Conservation (phyloP, 2,888 invertebrate species). For the Ormyrus labotus region DNA sequence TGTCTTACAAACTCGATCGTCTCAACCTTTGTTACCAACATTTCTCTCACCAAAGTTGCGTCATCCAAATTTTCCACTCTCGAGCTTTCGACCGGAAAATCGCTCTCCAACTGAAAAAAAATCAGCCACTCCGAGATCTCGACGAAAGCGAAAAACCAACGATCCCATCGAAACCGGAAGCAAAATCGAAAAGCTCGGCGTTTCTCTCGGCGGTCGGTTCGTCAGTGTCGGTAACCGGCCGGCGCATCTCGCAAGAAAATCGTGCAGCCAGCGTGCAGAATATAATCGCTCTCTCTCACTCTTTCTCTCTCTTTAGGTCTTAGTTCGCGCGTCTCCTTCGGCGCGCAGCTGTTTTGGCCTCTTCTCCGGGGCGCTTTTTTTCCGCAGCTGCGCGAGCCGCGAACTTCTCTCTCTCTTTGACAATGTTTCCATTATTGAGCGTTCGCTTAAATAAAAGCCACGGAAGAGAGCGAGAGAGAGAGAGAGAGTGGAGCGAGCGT, state of each 20-base stretch:
- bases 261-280: slow-evolving; percentile 42
- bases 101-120: no score
- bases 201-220: no score
- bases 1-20: no score
- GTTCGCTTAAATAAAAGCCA: neutral
- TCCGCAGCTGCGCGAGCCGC: slow-evolving; percentile 25
- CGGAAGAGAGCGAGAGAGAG: neutral
- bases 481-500: neutral
- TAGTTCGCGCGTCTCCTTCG: neutral
- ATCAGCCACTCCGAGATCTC: no score
- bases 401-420: neutral
- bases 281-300: neutral
- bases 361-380: slow-evolving; percentile 1
- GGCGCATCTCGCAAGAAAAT: slow-evolving; percentile 39
- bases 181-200: slow-evolving; percentile 9
- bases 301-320: slow-evolving; percentile 20
- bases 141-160: no score
- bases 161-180: no score
- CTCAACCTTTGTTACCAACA: no score
- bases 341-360: slow-evolving; percentile 38
- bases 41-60: no score
- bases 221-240: slow-evolving; percentile 23
- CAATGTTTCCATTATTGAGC: slow-evolving; percentile 43
- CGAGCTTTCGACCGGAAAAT: no score
- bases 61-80: no score